phyloP scores from a whole-genome alignment of 2,797 vertebrate species.

The Gephyroberyx darwinii region DNA sequence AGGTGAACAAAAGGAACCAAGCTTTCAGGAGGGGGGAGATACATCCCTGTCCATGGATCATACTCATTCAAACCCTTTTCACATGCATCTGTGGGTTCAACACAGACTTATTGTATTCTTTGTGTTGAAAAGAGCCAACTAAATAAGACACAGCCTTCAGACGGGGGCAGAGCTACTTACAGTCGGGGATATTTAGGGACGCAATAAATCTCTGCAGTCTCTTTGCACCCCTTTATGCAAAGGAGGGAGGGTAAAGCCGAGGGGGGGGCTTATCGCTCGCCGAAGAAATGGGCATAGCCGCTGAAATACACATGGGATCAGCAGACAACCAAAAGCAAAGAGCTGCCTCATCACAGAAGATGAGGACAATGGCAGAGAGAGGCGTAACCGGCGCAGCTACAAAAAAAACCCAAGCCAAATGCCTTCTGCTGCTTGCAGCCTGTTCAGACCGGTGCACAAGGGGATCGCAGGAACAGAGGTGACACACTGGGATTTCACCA shows the following conservation, averaged over 20 bases:
- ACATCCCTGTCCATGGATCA: background rate
- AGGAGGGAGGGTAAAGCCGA: constrained; percentile 35
- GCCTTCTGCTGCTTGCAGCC: background rate
- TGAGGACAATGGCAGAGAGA: constrained; percentile 24
- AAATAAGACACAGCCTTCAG: background rate
- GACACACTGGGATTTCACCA: constrained; percentile 23
- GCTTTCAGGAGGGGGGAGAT: constrained; percentile 14
- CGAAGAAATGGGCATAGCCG: background rate
- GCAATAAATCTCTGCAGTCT: constrained; percentile 65
- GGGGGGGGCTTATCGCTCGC: constrained; percentile 16
- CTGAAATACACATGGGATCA: constrained; percentile 14
- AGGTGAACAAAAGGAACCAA: constrained; percentile 33
- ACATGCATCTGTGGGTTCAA: background rate
- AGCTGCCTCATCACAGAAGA: constrained; percentile 22
- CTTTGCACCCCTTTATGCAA: constrained; percentile 69
- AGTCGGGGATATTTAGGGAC: constrained; percentile 18
- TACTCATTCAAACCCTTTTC: no score
- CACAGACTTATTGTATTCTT: no score
- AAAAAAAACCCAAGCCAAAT: no score
- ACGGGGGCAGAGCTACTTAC: background rate
- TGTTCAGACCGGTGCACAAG: constrained; percentile 11
- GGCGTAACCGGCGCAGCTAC: constrained; percentile 19
- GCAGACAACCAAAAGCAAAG: constrained; percentile 23
- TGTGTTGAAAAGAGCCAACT: background rate
- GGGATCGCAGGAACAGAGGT: constrained; percentile 27